Evolutionary conservation across 2,113 vertebrate species (phyloP).

Genomic region (Actinemys pallida): DNA sequence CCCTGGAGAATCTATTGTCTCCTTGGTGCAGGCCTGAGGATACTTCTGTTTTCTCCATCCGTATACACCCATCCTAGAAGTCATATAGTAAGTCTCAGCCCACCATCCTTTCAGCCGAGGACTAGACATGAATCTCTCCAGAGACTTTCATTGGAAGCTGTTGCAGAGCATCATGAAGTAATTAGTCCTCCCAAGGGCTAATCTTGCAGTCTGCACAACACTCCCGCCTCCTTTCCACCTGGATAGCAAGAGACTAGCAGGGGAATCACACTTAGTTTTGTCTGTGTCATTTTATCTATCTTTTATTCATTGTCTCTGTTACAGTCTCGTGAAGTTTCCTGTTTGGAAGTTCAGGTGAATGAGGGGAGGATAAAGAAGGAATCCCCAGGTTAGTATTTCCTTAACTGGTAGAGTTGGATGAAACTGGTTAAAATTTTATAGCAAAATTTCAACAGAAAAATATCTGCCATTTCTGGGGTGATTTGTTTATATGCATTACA

Average conservation of each 20-base stretch:
- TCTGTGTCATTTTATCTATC: neutral
- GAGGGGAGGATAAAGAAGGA: constrained; percentile 40
- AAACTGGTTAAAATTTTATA: neutral
- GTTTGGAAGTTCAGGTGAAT: constrained; percentile 75
- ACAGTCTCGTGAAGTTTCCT: constrained; percentile 80
- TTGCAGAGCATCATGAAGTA: neutral
- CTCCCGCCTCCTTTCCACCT: neutral
- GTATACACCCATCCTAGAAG: neutral
- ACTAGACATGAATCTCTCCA: neutral
- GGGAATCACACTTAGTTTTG: neutral
- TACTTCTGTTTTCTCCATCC: neutral
- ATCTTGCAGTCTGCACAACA: neutral
- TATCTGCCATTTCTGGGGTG: neutral
- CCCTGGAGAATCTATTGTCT: rapidly evolving
- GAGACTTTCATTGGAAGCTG: neutral
- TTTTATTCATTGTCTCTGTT: neutral
- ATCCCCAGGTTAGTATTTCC: constrained; percentile 34
- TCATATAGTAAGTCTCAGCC: neutral
- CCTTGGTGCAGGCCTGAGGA: neutral
- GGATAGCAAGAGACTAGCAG: neutral
- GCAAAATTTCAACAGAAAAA: neutral
- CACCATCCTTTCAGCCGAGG: neutral
- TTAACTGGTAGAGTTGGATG: neutral
- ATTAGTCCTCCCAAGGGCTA: neutral
- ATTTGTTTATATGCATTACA: neutral